These are phyloP conservation scores for Zapornia atra DNA, from an alignment of 2,113 vertebrate species.

Conservation along the genomic window DNA sequence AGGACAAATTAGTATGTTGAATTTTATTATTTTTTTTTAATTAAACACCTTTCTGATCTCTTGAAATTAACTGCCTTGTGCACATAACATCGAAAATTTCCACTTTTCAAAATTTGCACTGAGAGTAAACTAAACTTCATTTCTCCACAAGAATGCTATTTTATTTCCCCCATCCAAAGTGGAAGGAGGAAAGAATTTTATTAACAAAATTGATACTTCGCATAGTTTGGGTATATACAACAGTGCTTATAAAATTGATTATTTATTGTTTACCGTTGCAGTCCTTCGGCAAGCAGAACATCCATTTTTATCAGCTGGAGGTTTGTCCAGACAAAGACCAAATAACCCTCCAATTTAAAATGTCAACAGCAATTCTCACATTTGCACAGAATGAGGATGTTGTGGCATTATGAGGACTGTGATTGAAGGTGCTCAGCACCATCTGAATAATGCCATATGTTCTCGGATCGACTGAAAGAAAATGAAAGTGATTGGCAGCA, in stretches of 20 bases:
- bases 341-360: conserved; percentile 61
- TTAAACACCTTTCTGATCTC: conserved; percentile 62
- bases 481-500: conserved; percentile 67
- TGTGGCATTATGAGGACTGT: conserved; percentile 56
- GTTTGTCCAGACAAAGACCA: conserved; percentile 57
- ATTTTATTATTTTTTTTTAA: conserved; percentile 42
- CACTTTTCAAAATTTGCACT: conserved; percentile 65
- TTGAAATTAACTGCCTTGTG: conserved; percentile 65
- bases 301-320: conserved; percentile 21
- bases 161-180: neutral
- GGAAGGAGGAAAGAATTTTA: conserved; percentile 47
- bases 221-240: neutral
- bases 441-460: conserved; percentile 72
- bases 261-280: conserved; percentile 19
- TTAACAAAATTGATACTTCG: conserved; percentile 14
- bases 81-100: conserved; percentile 63
- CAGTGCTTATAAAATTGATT: neutral
- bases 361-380: conserved; percentile 63
- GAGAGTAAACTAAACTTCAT: conserved; percentile 65
- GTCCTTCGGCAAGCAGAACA: neutral
- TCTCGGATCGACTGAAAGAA: conserved; percentile 47
- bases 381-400: conserved; percentile 54
- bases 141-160: neutral
- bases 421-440: conserved; percentile 67
- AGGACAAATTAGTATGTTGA: conserved; percentile 81